Conservation (phyloP, 2,888 invertebrate genomes). For the Tetramorium bicarinatum region DNA sequence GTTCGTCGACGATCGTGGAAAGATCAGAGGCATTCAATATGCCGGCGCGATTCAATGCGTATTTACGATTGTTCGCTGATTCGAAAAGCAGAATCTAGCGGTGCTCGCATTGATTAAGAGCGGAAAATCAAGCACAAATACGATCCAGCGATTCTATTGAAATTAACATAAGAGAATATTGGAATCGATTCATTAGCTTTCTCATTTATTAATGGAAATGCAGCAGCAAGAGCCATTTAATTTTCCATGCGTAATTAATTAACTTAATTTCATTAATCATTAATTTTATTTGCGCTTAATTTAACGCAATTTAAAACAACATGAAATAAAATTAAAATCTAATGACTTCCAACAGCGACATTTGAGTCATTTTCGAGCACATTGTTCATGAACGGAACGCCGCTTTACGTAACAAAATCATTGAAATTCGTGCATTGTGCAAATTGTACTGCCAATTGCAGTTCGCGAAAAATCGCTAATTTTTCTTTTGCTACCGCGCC, state of each 20-base stretch:
- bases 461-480: slow-evolving; percentile 14
- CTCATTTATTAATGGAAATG: not conserved
- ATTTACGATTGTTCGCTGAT: slow-evolving; percentile 16
- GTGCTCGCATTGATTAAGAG: slow-evolving; percentile 25
- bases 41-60: slow-evolving; percentile 33
- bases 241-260: slow-evolving; percentile 7
- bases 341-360: not conserved
- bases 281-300: not conserved
- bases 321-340: not conserved
- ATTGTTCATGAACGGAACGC: not conserved
- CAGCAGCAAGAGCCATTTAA: not conserved
- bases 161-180: slow-evolving; percentile 11
- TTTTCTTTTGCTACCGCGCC: not conserved
- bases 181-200: not conserved
- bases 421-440: slow-evolving; percentile 25
- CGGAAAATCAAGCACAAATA: slow-evolving; percentile 15
- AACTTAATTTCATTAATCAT: not conserved
- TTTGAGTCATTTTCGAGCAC: not conserved
- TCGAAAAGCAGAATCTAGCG: slow-evolving; percentile 1
- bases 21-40: slow-evolving; percentile 39
- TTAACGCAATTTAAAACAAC: not conserved
- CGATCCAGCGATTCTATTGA: not conserved
- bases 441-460: slow-evolving; percentile 8
- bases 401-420: slow-evolving; percentile 17
- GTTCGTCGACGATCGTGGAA: slow-evolving; percentile 54